Conservation (phyloP, 2,888 invertebrate genomes). For the Cephus sareptanus region DNA sequence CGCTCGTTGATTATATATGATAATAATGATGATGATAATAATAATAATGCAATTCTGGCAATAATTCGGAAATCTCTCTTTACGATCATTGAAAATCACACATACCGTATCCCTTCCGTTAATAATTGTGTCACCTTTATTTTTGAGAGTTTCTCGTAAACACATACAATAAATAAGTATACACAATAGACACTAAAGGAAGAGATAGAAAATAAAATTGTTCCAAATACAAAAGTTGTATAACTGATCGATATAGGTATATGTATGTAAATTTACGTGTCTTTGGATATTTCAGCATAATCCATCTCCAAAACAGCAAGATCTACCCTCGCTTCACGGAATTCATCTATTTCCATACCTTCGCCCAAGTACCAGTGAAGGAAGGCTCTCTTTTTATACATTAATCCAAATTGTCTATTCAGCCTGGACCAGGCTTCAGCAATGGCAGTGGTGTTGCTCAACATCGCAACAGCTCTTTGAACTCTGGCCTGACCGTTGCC, state of each 20-base stretch:
- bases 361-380: conserved; percentile 69
- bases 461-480: conserved; percentile 72
- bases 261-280: neutral
- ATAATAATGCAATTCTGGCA: neutral
- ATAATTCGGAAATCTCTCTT: neutral
- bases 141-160: neutral
- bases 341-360: conserved; percentile 69
- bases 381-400: conserved; percentile 73
- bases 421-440: conserved; percentile 73
- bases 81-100: neutral
- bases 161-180: neutral
- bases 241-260: neutral
- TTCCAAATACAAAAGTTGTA: neutral
- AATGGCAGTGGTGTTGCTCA: conserved; percentile 73
- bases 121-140: neutral
- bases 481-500: conserved; percentile 68
- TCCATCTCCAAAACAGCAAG: conserved; percentile 64
- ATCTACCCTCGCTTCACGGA: conserved; percentile 64
- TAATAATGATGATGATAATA: conserved; percentile 4
- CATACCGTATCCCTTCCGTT: neutral
- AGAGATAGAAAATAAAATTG: neutral
- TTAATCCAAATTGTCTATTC: conserved; percentile 72
- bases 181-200: neutral
- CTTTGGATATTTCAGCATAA: conserved; percentile 60
- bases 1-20: conserved; percentile 25